phyloP scores from a whole-genome alignment of 2,888 invertebrate genomes.

The Stenodema calcarata region DNA sequence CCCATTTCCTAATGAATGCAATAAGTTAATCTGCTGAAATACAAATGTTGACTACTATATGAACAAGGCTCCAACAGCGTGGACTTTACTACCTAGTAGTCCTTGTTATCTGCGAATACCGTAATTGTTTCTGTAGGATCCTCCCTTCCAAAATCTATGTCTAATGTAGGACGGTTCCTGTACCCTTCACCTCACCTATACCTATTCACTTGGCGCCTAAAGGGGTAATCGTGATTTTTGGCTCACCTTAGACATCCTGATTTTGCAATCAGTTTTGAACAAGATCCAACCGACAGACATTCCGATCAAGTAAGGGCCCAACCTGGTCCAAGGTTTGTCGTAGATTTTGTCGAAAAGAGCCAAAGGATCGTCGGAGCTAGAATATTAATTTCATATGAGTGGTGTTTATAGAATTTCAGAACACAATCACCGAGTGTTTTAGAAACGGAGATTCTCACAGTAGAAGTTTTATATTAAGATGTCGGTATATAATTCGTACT shows the following conservation, averaged over 20 bases:
- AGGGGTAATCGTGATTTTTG: background rate
- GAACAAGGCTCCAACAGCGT: no score
- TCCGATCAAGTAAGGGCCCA: conserved; percentile 84
- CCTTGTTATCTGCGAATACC: no score
- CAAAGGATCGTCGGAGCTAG: conserved; percentile 76
- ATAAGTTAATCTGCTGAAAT: no score
- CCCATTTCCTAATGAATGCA: no score
- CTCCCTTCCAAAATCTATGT: no score
- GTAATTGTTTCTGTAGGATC: no score
- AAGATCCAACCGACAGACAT: conserved; percentile 86
- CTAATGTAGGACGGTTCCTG: no score
- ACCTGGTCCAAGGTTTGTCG: conserved; percentile 86
- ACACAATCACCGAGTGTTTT: background rate
- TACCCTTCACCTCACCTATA: no score
- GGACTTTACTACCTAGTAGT: no score
- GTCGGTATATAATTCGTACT: conserved; percentile 54
- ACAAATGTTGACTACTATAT: no score
- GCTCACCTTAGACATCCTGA: conserved; percentile 74
- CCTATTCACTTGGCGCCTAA: no score
- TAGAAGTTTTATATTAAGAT: background rate
- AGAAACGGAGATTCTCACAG: background rate
- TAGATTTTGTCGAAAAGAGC: conserved; percentile 89
- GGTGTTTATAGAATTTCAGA: background rate
- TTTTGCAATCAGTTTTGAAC: conserved; percentile 81
- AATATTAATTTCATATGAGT: background rate